These are phyloP conservation scores for Fragum sueziense DNA, from an alignment of 2,888 invertebrate genomes.

Conservation along the genomic window DNA sequence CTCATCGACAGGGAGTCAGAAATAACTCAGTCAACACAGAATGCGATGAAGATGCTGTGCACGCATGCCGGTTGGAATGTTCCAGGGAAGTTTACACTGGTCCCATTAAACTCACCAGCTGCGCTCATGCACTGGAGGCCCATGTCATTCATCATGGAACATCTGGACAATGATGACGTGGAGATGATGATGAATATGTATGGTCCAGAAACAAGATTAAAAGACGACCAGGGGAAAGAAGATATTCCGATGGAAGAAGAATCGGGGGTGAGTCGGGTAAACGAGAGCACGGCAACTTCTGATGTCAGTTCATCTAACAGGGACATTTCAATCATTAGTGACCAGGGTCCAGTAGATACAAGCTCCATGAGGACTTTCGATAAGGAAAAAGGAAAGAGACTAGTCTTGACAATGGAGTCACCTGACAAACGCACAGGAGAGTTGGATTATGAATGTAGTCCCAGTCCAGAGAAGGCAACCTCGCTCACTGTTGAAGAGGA, in stretches of 20 bases:
- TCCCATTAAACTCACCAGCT: conserved; percentile 20
- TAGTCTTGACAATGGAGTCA: not conserved
- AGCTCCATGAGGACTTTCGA: not conserved
- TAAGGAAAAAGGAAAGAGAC: not conserved
- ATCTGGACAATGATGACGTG: not conserved
- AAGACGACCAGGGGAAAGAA: not conserved
- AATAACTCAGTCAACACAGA: not conserved
- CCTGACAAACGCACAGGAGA: not conserved
- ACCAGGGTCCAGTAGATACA: not conserved
- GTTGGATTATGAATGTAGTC: conserved; percentile 1
- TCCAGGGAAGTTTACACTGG: conserved; percentile 13
- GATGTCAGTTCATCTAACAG: not conserved
- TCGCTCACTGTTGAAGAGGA: not conserved
- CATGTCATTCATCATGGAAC: not conserved
- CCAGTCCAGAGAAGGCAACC: not conserved
- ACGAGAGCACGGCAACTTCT: not conserved
- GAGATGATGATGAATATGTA: not conserved
- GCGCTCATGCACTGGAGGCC: conserved; percentile 17
- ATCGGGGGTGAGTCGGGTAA: not conserved
- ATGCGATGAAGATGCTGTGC: conserved; percentile 13
- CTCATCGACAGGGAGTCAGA: not conserved
- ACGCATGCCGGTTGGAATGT: conserved; percentile 1
- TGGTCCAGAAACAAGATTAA: not conserved
- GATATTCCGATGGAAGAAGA: not conserved
- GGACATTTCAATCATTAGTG: not conserved